A percentile compares a stretch with the other conserved stretches of the same genome.
phyloP scores from a whole-genome alignment of 2,797 vertebrate species.

The Sebastes minor region DNA sequence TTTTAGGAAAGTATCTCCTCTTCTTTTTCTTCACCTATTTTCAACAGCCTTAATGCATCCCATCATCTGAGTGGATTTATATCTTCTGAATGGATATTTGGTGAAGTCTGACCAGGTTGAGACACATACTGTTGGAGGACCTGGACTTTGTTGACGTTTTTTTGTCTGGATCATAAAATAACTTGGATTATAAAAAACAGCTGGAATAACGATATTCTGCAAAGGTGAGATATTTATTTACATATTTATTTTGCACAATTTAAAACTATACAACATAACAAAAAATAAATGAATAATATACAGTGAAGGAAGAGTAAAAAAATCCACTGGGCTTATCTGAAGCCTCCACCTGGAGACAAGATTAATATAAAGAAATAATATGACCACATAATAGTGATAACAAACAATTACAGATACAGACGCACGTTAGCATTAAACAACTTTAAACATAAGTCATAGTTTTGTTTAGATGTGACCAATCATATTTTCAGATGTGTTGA shows the following conservation, averaged over 20 bases:
- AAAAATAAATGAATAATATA: too few species aligned
- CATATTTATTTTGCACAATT: too few species aligned
- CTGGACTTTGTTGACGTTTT: constrained; percentile 33
- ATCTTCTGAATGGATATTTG: constrained; percentile 31
- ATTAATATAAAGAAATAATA: too few species aligned
- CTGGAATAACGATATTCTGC: constrained; percentile 18
- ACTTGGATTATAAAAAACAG: constrained; percentile 49
- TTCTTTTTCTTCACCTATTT: not conserved
- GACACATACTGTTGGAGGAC: not conserved
- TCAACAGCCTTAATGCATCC: constrained; percentile 50
- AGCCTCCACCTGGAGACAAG: too few species aligned
- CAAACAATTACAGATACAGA: not conserved
- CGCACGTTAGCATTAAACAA: not conserved
- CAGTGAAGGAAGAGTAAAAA: too few species aligned
- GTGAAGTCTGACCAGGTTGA: not conserved
- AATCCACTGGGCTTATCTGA: too few species aligned
- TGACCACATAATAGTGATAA: too few species aligned
- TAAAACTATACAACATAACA: too few species aligned
- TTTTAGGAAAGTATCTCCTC: constrained; percentile 43
- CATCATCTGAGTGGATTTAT: constrained; percentile 32
- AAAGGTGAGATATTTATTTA: constrained; percentile 67
- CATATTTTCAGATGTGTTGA: not conserved
- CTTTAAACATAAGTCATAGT: not conserved
- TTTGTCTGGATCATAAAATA: constrained; percentile 18
- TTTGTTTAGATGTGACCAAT: not conserved